phyloP scores from a whole-genome alignment of 2,888 invertebrate species.

The Dasysyrphus albostriatus region DNA sequence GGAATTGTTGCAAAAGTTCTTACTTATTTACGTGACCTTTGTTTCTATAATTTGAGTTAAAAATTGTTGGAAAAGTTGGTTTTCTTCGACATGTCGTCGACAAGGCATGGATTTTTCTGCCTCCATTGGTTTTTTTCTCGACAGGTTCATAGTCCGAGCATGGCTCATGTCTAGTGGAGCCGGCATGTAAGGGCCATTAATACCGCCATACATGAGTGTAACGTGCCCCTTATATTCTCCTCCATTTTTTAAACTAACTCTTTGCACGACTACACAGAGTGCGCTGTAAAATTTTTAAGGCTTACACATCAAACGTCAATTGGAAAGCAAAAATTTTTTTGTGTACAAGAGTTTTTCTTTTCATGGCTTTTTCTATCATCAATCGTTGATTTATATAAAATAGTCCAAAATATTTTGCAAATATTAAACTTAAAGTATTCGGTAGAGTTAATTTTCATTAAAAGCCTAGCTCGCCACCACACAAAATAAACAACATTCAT shows the following conservation, averaged over 20 bases:
- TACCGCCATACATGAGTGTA: background rate
- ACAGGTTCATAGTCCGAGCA: too few species aligned
- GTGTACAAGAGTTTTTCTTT: conserved; percentile 61
- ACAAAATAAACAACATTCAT: background rate
- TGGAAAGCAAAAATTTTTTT: conserved; percentile 47
- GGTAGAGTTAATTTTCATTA: background rate
- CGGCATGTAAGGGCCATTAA: too few species aligned
- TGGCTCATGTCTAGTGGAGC: too few species aligned
- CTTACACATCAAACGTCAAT: conserved; percentile 40
- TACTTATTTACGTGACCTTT: too few species aligned
- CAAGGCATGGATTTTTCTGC: too few species aligned
- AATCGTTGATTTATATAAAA: background rate
- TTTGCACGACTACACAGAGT: background rate
- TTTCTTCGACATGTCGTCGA: too few species aligned
- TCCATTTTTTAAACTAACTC: background rate
- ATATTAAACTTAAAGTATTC: background rate
- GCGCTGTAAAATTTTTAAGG: background rate
- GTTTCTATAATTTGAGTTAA: too few species aligned
- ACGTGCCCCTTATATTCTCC: background rate
- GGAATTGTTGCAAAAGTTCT: too few species aligned
- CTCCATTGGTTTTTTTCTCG: too few species aligned
- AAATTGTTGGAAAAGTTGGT: too few species aligned
- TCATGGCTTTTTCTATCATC: conserved; percentile 23
- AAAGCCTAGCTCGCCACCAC: background rate
- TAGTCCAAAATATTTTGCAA: background rate